Evolutionary conservation across 1,140 invertebrate genomes (phyloP).

Genomic region (Leptonema lineaticorne): DNA sequence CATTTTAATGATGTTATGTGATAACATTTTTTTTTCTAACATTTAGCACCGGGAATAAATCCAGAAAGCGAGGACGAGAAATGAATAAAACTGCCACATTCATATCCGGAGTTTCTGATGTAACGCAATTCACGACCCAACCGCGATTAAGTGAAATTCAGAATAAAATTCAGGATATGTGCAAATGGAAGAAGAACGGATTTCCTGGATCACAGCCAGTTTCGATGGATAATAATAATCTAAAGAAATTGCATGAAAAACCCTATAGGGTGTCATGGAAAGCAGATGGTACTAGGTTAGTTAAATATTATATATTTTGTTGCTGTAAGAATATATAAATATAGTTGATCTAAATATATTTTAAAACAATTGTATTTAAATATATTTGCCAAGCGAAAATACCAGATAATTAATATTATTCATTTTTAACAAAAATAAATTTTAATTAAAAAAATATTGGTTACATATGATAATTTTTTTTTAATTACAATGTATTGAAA

Average conservation of each 20-base stretch:
- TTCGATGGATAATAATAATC: constrained; percentile 88
- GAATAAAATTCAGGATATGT: constrained; percentile 76
- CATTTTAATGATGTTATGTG: neutral
- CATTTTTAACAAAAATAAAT: too few species aligned
- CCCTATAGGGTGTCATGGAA: constrained; percentile 98
- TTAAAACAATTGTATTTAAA: neutral
- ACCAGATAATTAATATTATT: too few species aligned
- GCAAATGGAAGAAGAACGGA: constrained; percentile 73
- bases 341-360: too few species aligned
- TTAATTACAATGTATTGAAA: too few species aligned
- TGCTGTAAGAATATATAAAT: too few species aligned
- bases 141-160: constrained; percentile 70
- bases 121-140: constrained; percentile 63
- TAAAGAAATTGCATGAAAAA: constrained; percentile 73
- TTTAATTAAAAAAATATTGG: too few species aligned
- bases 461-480: too few species aligned
- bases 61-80: constrained; percentile 37
- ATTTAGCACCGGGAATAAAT: constrained; percentile 35
- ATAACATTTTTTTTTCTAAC: neutral
- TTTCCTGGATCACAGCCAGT: constrained; percentile 98
- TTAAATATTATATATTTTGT: neutral
- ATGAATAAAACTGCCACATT: constrained; percentile 68
- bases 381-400: too few species aligned
- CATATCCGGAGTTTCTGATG: constrained; percentile 79
- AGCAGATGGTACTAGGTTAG: constrained; percentile 90